Percentiles rank a stretch among this genome's conserved stretches.
These are phyloP conservation scores for Meda fulgida DNA, from an alignment of 2,797 vertebrate species.

Conservation along the genomic window DNA sequence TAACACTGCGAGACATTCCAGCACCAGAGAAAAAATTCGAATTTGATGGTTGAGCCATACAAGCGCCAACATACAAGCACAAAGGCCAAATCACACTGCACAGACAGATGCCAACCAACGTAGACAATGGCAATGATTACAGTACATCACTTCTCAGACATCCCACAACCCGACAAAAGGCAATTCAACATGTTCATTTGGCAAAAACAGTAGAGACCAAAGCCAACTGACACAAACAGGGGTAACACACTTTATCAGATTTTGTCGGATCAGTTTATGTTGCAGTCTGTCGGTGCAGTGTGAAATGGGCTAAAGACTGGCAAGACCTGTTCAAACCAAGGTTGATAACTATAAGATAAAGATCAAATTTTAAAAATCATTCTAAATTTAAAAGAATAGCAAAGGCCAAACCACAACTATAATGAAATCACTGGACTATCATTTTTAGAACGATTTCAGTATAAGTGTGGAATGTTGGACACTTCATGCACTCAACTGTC, in stretches of 20 bases:
- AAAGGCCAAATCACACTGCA: background rate
- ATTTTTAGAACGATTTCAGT: background rate
- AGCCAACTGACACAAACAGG: background rate
- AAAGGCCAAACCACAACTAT: background rate
- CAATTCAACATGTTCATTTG: background rate
- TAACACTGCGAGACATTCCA: too few species aligned
- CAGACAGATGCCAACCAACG: background rate
- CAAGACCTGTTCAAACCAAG: background rate
- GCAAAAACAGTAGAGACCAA: background rate
- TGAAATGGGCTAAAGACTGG: background rate
- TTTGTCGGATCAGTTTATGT: too few species aligned
- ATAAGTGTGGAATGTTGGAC: background rate
- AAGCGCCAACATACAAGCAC: background rate
- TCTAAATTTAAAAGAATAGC: background rate
- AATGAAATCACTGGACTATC: background rate
- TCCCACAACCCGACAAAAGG: background rate
- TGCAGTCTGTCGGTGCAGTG: background rate
- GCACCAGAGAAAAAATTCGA: too few species aligned
- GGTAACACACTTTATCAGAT: background rate
- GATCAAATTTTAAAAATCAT: background rate
- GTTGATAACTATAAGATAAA: background rate
- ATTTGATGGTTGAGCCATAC: too few species aligned
- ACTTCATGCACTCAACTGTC: too few species aligned
- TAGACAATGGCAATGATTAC: background rate
- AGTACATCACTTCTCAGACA: background rate